Evolutionary conservation across 2,888 invertebrate species (phyloP), one percentile per base, ranked within the genome.

Genomic region (Drosophila algonquin): DNA sequence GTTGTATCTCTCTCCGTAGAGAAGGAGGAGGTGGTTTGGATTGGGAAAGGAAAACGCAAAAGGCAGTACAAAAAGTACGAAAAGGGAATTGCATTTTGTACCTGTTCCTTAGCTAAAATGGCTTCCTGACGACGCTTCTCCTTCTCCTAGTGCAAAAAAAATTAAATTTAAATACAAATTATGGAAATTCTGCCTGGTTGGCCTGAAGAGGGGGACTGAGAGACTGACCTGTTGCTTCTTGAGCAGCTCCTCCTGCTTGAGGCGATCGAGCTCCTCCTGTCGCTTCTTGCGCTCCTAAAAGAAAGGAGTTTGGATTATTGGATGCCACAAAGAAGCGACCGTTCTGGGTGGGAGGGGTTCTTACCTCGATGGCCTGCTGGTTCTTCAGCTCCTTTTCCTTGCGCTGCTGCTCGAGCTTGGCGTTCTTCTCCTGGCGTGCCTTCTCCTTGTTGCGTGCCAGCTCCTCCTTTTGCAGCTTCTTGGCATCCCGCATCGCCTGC

Each of bases 121-220:
- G 97, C 96, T 91, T 98, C 97, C 91, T 98, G 97, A 89, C 97
- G 94, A 93, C 98, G 97, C 90, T 97, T 93, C 93, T 98, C 98
- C 91, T 97, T 95, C 92, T 98, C 98, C 98, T 98, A 79, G 46
- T 53, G 77, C 78, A 84, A 75, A 84, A 73, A 95, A 89, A 88
- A 21, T 21, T 56, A 61, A 35, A 35, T 35, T 10, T 24, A 48
- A 44, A 74, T 24, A 58, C 47, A 52, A 72, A 73, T 59, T 59
- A 73, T 58, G 6, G 40, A 14, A 50, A 40, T 40, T 48, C 3
- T n/a, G 32, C 46, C 18, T 35, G 35, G 32, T 10, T 0, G 35
- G 35, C 35, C 14, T 14, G 35, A 5, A 6, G 40, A 6, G 14
- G 40, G 12, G 40, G 79, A 73, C 79, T 62, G 93, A 97, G 14